Evolutionary conservation across 2,888 invertebrate genomes (phyloP), one percentile per base, ranked within the genome.

Genomic region (Petrophora chlorosata): DNA sequence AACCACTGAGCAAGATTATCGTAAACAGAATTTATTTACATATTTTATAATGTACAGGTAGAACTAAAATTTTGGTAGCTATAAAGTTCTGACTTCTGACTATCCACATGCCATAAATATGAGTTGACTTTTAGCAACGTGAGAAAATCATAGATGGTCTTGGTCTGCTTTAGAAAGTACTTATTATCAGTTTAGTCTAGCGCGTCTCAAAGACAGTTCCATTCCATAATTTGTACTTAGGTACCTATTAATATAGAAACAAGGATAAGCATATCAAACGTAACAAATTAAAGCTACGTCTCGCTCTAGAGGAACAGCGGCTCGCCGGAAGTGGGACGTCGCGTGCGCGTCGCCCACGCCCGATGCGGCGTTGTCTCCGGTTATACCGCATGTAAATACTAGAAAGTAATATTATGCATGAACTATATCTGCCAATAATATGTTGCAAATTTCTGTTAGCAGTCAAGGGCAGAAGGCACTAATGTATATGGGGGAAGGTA

Each of bases 251-350:
- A 19, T 19, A 19, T 4, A 1, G 19, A 19, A 19, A 23, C 15
- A 2, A 42, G 4, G 16, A 8, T 10, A 9, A 26, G 16, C 32
- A 35, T 23, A 28, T 33, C 17, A 38, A 23, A 41, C 32, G 34
- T 40, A 40, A 47, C 25, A 19, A 26, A 38, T 49, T 32, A 30
- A 30, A 46, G 46, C 10, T 3, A n/a, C 63, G 76, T 70, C 63
- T 60, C 75, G 79, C 75, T 74, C 59, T 76, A 76, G 71, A 70
- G 64, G 62, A 70, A 47, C 56, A 42, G 54, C 67, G 75, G 61
- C 75, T 71, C 75, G 75, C 75, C 79, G 79, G 82, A 83, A 79
- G 77, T 73, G 55, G 60, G 51, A 36, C 67, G 67, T 70, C 72
- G 75, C 79, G 76, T 78, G 78, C 70, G 58, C 68, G 57, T 56